Evolutionary conservation across 2,888 invertebrate genomes (phyloP).

Genomic region (Eupithecia subumbrata): DNA sequence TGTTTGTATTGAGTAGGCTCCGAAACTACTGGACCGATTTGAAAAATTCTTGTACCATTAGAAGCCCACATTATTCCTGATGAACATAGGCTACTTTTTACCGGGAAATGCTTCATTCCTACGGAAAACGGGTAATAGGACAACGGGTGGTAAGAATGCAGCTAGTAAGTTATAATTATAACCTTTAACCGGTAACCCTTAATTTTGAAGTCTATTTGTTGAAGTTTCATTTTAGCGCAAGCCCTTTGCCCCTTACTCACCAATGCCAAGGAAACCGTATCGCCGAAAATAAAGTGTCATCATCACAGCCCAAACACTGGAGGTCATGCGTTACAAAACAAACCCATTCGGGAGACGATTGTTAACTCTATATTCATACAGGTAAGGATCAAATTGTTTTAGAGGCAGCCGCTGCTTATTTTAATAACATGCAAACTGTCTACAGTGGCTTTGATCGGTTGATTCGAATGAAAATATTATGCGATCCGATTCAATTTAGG

Average conservation of each 20-base stretch:
- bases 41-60: too few species aligned
- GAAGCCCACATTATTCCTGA: too few species aligned
- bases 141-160: too few species aligned
- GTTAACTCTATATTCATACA: constrained; percentile 32
- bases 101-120: too few species aligned
- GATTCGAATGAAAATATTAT: constrained; percentile 19
- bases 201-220: too few species aligned
- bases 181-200: too few species aligned
- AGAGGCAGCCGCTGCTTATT: constrained; percentile 27
- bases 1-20: too few species aligned
- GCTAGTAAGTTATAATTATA: too few species aligned
- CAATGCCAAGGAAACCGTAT: constrained; percentile 44
- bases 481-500: background rate
- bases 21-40: too few species aligned
- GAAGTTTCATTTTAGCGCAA: background rate
- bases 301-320: constrained; percentile 38
- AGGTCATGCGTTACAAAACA: constrained; percentile 45
- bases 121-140: too few species aligned
- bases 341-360: background rate
- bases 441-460: constrained; percentile 20
- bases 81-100: too few species aligned
- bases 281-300: constrained; percentile 37
- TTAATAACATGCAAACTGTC: constrained; percentile 40
- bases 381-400: constrained; percentile 27
- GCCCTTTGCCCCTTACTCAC: constrained; percentile 20